Evolutionary conservation across 2,113 vertebrate species (phyloP), one percentile per base, ranked within the genome.

Genomic region (Drymodes brunneopygia): DNA sequence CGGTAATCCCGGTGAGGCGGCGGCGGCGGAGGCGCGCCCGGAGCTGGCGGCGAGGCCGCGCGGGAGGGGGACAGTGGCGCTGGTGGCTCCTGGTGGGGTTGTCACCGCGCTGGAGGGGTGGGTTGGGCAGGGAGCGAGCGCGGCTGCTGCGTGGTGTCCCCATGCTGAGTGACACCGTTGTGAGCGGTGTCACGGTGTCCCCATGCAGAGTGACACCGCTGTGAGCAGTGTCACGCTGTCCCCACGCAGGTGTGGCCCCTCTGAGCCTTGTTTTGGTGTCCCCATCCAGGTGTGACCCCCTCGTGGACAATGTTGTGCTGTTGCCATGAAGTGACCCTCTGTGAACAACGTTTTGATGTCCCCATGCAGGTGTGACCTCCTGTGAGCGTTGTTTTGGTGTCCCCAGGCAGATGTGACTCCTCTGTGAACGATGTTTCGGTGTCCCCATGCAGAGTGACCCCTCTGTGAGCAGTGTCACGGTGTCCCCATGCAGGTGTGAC

Each of bases 341-440:
- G 10, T 2, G 25, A 36, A 12, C 28, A 0, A 7, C 5, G 21
- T 13, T 0, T 1, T 2, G 11, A 3, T 47, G 72, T 5, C 58
- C 58, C 42, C 3, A 2, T 1, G 21, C 19, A 7, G n/a, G 3
- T 27, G 65, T 29, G n/a, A 22, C 15, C 9, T 9, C 22, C 27
- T 28, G 29, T 14, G 58, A n/a, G 16, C 6, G 4, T 6, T 21
- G 53, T 20, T 7, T 2, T 7, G 6, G 7, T 67, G 50, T 44
- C 20, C 72, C 72, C n/a, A 18, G 0, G 2, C 25, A 8, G 33
- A 0, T 44, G 33, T 36, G 54, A 35, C 44, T 11, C 5, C 23
- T 7, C 47, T 50, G 10, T 2, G 25, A 36, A 12, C 28, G 0
- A 7, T 6, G 21, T 13, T 0, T 1, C 2, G 11, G 4, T 47